Evolutionary conservation across 1,140 invertebrate genomes (phyloP).

Genomic region (Camponotus vicinus): DNA sequence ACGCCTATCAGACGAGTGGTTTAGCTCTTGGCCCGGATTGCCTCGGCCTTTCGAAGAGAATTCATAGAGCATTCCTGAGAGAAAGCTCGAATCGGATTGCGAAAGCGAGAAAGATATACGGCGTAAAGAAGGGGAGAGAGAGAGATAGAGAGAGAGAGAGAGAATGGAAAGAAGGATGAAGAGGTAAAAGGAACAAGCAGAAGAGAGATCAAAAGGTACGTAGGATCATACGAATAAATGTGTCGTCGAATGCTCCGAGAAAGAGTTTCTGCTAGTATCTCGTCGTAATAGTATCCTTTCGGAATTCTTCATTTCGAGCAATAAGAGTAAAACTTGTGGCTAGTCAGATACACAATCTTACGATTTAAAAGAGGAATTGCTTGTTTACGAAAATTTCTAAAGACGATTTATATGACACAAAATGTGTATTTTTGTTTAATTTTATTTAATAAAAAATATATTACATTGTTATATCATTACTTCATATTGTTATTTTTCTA

Average conservation of each 20-base stretch:
- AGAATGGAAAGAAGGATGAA: background rate
- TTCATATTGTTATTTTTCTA: background rate
- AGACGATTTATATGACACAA: background rate
- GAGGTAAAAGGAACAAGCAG: too few species aligned
- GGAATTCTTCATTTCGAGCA: slow-evolving; percentile 16
- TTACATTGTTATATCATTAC: background rate
- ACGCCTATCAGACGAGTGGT: slow-evolving; percentile 52
- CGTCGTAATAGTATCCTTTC: slow-evolving; percentile 29
- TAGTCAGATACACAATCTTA: background rate
- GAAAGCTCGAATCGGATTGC: slow-evolving; percentile 54
- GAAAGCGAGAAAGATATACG: background rate
- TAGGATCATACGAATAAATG: slow-evolving; percentile 25
- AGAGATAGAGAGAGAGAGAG: too few species aligned
- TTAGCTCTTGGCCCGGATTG: slow-evolving; percentile 60
- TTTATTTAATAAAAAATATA: background rate
- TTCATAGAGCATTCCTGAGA: slow-evolving; percentile 54
- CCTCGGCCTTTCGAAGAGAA: slow-evolving; percentile 56
- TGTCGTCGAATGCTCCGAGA: slow-evolving; percentile 52
- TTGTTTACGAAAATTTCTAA: background rate
- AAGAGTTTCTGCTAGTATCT: slow-evolving; percentile 38
- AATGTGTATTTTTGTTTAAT: background rate
- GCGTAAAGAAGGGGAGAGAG: background rate
- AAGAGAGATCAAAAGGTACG: background rate
- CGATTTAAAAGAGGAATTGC: background rate
- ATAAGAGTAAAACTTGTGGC: background rate